Evolutionary conservation across 1,140 invertebrate genomes (phyloP).

Genomic region (Bombus turneri): DNA sequence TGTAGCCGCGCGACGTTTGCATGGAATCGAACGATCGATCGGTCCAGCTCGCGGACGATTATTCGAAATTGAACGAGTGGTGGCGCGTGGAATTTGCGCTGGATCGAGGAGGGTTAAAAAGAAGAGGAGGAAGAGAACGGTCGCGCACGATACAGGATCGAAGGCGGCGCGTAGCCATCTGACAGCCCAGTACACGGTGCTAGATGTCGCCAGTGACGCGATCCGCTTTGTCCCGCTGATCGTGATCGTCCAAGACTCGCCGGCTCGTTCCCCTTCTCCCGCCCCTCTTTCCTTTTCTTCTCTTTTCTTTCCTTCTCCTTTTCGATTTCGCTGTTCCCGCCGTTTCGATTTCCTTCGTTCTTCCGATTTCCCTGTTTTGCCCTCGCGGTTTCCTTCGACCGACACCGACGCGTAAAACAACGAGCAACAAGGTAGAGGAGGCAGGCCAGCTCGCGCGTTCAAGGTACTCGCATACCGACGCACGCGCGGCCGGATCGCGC

Average conservation of each 20-base stretch:
- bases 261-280: neutral
- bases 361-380: neutral
- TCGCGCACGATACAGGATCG: constrained; percentile 9
- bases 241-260: constrained; percentile 3
- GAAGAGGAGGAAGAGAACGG: neutral
- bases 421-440: neutral
- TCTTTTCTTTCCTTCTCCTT: no score
- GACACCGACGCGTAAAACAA: neutral
- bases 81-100: neutral
- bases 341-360: neutral
- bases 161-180: constrained; percentile 35
- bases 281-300: no score
- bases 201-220: constrained; percentile 41
- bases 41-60: neutral
- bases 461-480: constrained; percentile 13
- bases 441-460: neutral
- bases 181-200: constrained; percentile 31
- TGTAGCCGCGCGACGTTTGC: neutral
- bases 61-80: no score
- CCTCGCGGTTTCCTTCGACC: neutral
- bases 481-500: neutral
- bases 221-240: constrained; percentile 4
- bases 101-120: neutral
- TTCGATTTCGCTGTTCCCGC: neutral
- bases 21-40: neutral